Base-by-base conservation (phyloP, 2,888 invertebrate species). In the Lamellibrachia columna region DNA sequence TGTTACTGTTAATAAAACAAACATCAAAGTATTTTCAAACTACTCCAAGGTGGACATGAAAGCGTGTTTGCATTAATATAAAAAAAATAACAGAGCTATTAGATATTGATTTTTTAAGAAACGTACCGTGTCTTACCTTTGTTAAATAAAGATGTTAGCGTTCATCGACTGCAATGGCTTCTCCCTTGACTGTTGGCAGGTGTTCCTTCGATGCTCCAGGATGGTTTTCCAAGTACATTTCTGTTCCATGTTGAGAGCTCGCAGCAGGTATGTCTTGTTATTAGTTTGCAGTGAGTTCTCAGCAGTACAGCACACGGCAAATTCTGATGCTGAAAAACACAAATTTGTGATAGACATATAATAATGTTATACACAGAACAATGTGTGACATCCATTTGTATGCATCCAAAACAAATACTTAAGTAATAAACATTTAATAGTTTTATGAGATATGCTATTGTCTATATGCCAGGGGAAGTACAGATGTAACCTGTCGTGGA, bases 171-270 rank as follows among this genome's bases (percentile, higher is more conserved):
- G 75, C 75, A 75, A 75, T 75, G 75, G 75, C 75, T 75, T 15
- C 75, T 75, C 75, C 75, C 75, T 75, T n/a, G 22, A 22, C 75
- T 75, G 75, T 1, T 22, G 91, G 75, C 90, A 93, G 52, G 94
- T 94, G 91, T 94, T 93, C 11, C 95, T 95, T 15, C 95, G 93
- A 94, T 96, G 96, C 90, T 95, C 95, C 7, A 96, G 93, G n/a
- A 96, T 93, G 92, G 94, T 95, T 93, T 95, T 95, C 96, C 96
- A 96, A 0, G 95, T 94, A 93, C 94, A 95, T 92, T 95, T 95
- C 94, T 95, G 95, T 92, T 96, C 95, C 0, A 95, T 94, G 53
- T 94, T 94, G 0, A 95, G 95, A 2, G 95, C 95, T 90, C 95
- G 92, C 92, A 95, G 94, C 11, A 95, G 1, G 75, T 75, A 75